Base-by-base conservation (phyloP, 2,797 vertebrate genomes). In the Acipenser transmontanus region DNA sequence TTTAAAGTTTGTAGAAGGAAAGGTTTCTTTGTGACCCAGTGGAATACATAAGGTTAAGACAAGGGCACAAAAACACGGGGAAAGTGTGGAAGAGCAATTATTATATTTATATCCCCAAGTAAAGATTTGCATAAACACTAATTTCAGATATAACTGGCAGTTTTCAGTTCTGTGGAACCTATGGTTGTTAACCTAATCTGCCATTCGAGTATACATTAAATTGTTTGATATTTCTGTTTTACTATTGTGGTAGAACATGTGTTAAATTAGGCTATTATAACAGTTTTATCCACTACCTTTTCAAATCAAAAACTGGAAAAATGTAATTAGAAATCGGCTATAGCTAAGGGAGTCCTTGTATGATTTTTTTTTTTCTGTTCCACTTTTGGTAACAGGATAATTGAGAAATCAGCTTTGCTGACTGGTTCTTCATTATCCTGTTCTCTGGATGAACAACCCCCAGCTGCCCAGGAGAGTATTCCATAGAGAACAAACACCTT, bases 101-200 rank as follows among this genome's bases (percentile, higher is more conserved):
- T 34, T 34, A 34, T 34, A 34, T 34, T 34, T 34, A 34, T 34
- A 4, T 34, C 34, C 34, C 34, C 3, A 34, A 34, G 34, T 34
- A 34, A 34, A 34, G 34, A 34, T 34, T 34, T 34, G 34, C 34
- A 34, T 34, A 34, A 34, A 34, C 34, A 34, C 34, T 34, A 3
- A 34, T 34, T 34, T 61, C 71, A 79, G 52, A 51, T 34, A 6
- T 10, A 81, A 79, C 81, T 77, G 69, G 73, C 68, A 71, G 71
- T 78, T 73, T 74, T 74, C 66, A 68, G 63, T 71, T 67, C 71
- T n/a, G 49, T 72, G 63, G 59, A 63, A 71, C 73, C 34, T 34
- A 66, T 61, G 70, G 79, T 85, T 78, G 76, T 68, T 73, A 72
- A 78, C 74, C 74, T 86, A 87, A 87, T 87, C 83, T 81, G 77